These are phyloP conservation scores for Chloropsis cyanopogon DNA, from an alignment of 2,113 vertebrate species.

Conservation along the genomic window DNA sequence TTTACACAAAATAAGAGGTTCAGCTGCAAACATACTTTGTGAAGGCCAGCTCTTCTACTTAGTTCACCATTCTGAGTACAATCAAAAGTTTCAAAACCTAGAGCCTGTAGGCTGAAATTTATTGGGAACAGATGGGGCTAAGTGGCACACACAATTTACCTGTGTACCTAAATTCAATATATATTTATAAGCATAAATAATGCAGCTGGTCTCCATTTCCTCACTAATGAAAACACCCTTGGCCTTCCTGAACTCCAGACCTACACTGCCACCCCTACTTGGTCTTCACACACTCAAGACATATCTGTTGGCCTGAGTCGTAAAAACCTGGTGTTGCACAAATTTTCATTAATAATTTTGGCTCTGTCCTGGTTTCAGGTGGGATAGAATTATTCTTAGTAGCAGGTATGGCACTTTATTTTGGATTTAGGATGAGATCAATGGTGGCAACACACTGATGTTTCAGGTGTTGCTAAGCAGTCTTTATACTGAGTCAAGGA, in stretches of 20 bases:
- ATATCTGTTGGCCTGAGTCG: not conserved
- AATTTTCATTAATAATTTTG: not conserved
- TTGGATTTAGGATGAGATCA: not conserved
- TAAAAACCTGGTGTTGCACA: not conserved
- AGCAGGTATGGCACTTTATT: not conserved
- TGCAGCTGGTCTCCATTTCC: not conserved
- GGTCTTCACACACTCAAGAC: not conserved
- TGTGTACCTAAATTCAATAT: not conserved
- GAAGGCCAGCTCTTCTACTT: not conserved
- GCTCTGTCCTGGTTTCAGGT: not conserved
- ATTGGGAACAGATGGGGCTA: slow-evolving; percentile 9
- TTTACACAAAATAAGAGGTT: not conserved
- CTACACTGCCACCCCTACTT: not conserved
- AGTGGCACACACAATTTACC: not conserved
- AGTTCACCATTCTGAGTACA: not conserved
- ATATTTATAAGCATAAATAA: not conserved
- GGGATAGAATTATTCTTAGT: not conserved
- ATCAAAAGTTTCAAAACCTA: not conserved
- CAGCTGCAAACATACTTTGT: not conserved
- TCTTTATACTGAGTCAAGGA: not conserved
- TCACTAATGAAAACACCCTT: not conserved
- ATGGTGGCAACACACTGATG: too few relatives aligned
- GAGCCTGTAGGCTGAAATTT: not conserved
- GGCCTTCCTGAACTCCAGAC: not conserved
- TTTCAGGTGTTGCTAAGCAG: not conserved